Percentiles rank a stretch among this genome's conserved stretches.
phyloP scores from a whole-genome alignment of 2,888 invertebrate genomes.

The Sarcophaga caerulescens region DNA sequence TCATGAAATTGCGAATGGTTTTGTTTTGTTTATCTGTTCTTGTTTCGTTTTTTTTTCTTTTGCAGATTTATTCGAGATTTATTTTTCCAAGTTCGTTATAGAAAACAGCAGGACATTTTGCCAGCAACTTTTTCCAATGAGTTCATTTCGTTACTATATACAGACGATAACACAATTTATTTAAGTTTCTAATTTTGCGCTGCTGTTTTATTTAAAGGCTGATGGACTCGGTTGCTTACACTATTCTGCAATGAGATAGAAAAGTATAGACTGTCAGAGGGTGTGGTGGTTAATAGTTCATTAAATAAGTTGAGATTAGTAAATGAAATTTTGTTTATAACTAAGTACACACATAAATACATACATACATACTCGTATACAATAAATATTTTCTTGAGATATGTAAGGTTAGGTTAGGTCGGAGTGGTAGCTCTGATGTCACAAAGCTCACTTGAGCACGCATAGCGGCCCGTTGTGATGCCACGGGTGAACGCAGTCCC shows the following conservation, averaged over 20 bases:
- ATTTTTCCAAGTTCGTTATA: constrained; percentile 26
- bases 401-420: no score
- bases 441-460: no score
- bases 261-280: neutral
- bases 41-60: neutral
- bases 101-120: constrained; percentile 55
- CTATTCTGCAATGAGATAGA: constrained; percentile 39
- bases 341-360: no score
- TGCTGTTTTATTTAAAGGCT: constrained; percentile 31
- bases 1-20: constrained; percentile 25
- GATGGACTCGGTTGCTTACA: neutral
- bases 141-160: constrained; percentile 26
- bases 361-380: no score
- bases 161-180: constrained; percentile 10
- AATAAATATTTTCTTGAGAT: no score
- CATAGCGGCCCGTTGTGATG: no score
- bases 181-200: constrained; percentile 39
- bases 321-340: no score
- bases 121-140: constrained; percentile 23
- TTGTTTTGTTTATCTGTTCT: neutral
- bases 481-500: no score
- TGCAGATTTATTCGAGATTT: neutral
- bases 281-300: constrained; percentile 27
- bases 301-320: constrained; percentile 40
- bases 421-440: no score